phyloP scores from a whole-genome alignment of 1,140 invertebrate species.

The Pseudomyrmex concolor region DNA sequence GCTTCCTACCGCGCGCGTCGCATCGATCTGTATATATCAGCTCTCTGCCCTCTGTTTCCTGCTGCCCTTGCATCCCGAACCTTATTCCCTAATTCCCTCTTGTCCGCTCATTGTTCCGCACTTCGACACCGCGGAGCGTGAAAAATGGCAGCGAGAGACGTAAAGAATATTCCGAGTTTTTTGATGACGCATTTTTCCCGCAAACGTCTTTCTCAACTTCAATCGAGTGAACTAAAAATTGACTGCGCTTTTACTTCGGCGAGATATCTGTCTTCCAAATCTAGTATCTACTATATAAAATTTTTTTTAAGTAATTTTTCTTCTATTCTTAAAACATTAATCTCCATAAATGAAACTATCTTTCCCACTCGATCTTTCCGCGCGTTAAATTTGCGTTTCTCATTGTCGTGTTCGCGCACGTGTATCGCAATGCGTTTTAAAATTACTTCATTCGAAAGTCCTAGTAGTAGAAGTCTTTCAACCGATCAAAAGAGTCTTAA shows the following conservation, averaged over 20 bases:
- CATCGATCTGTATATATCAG: constrained; percentile 35
- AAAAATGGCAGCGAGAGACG: constrained; percentile 52
- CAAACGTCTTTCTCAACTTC: no score
- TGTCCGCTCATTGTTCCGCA: constrained; percentile 56
- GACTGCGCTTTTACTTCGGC: background rate
- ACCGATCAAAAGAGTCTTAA: constrained; percentile 50
- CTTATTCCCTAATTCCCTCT: constrained; percentile 60
- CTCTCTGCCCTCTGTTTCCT: constrained; percentile 29
- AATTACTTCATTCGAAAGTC: constrained; percentile 35
- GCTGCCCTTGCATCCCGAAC: constrained; percentile 63
- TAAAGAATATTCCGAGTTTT: constrained; percentile 21
- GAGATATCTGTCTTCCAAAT: no score
- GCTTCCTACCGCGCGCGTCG: constrained; percentile 14
- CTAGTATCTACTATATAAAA: no score
- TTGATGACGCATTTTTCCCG: background rate
- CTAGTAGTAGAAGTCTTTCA: background rate
- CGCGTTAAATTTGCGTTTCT: background rate
- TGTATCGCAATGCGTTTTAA: constrained; percentile 37
- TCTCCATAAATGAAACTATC: background rate
- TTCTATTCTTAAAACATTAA: background rate
- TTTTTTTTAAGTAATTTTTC: no score
- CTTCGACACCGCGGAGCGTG: constrained; percentile 28
- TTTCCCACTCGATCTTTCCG: background rate
- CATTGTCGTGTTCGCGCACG: background rate
- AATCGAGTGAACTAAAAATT: background rate